Evolutionary conservation across 2,888 invertebrate species (phyloP), one percentile per base, ranked within the genome.

Genomic region (Cephus runcator): DNA sequence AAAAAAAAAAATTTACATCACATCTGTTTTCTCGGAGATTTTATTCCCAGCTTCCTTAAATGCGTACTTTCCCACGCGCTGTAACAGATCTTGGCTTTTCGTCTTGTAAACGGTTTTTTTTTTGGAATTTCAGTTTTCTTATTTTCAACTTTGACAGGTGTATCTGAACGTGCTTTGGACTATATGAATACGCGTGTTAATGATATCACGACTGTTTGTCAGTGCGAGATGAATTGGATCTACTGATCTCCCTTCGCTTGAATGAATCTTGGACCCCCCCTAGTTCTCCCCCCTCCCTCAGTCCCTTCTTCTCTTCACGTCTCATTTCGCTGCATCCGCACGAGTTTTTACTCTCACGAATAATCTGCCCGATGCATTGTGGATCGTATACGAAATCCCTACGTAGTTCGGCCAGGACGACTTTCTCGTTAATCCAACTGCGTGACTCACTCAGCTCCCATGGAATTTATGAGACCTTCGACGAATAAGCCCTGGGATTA

Each of bases 401-500:
- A 40, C 40, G 40, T 40, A 40, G 15, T 40, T 40, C 40, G 40
- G 15, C 15, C 4, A 40, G 40, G 40, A 15, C 40, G 40, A 40
- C 40, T 40, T 40, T 40, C 40, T 15, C 40, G 40, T 40, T 69
- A 69, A 69, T 69, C 69, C 69, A 33, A 33, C 80, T 77, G 80
- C 81, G 83, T 87, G 87, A 87, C 83, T 87, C 87, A 87, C 83
- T 78, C 40, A 84, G 82, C 76, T 81, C 78, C 73, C 81, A 78
- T 82, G 83, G 84, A 88, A 89, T 89, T 88, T 89, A 89, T 88
- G 88, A 87, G 87, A 80, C 81, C 79, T 78, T 69, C 75, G 82
- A 84, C 81, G 83, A 83, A 85, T 86, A 88, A 88, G 88, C 88
- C 88, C 79, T 77, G 75, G 87, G 88, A 88, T 89, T 89, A 88